Conservation (phyloP, 2,888 invertebrate species). For the Dasypogon diadema region DNA sequence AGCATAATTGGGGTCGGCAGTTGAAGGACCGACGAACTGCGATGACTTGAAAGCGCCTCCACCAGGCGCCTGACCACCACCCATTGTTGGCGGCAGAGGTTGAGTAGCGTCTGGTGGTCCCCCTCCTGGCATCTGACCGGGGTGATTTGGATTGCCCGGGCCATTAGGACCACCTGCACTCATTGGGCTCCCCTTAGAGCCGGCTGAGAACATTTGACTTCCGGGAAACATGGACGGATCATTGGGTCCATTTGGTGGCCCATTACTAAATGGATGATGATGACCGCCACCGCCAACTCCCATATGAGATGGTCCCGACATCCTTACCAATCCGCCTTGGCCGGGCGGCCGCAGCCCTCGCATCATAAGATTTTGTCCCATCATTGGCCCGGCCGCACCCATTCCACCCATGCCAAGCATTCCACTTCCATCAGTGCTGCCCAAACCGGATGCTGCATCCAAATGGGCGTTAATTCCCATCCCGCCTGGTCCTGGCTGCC, state of each 20-base stretch:
- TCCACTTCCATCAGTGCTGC: constrained; percentile 66
- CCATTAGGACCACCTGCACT: constrained; percentile 59
- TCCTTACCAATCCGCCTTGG: constrained; percentile 59
- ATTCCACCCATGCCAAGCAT: constrained; percentile 62
- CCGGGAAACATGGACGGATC: constrained; percentile 61
- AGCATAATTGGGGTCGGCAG: constrained; percentile 92
- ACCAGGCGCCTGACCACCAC: constrained; percentile 67
- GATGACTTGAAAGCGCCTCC: constrained; percentile 75
- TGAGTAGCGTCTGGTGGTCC: constrained; percentile 73
- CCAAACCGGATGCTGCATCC: constrained; percentile 64
- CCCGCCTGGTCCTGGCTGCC: constrained; percentile 62
- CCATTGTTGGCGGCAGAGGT: constrained; percentile 84
- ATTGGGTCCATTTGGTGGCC: constrained; percentile 61
- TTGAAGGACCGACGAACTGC: constrained; percentile 86
- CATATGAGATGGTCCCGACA: constrained; percentile 60
- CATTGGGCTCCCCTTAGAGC: constrained; percentile 73
- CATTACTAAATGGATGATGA: constrained; percentile 62
- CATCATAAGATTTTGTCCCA: constrained; percentile 64
- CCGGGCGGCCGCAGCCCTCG: constrained; percentile 71
- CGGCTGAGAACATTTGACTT: constrained; percentile 72
- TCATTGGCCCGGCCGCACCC: constrained; percentile 52
- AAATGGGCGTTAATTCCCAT: constrained; percentile 70
- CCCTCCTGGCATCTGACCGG: constrained; percentile 62
- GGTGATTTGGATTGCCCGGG: constrained; percentile 59
- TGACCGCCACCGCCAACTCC: constrained; percentile 61